Evolutionary conservation across 2,113 vertebrate species (phyloP).

Genomic region (Epinephelus fuscoguttatus): DNA sequence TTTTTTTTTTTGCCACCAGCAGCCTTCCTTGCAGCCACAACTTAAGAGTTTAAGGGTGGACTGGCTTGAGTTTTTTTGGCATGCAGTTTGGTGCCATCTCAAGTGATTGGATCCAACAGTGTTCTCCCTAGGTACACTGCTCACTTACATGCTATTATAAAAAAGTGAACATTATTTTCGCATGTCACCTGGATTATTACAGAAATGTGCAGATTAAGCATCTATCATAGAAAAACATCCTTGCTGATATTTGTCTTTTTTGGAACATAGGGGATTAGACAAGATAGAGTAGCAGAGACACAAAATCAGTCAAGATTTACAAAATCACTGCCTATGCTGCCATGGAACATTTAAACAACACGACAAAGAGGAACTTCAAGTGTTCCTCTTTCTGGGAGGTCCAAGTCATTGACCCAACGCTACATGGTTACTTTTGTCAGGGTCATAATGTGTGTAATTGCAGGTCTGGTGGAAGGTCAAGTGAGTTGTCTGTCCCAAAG

Average conservation of each 20-base stretch:
- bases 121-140: too few relatives aligned
- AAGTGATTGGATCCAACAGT: too few relatives aligned
- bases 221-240: not conserved
- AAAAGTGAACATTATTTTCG: too few relatives aligned
- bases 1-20: too few relatives aligned
- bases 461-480: conserved; percentile 34
- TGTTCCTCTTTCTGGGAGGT: not conserved
- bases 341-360: not conserved
- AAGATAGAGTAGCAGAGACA: not conserved
- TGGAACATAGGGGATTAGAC: not conserved
- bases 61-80: too few relatives aligned
- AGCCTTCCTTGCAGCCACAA: too few relatives aligned
- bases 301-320: not conserved
- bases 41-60: too few relatives aligned
- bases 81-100: too few relatives aligned
- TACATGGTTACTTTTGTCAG: not conserved
- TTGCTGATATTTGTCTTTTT: not conserved
- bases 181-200: too few relatives aligned
- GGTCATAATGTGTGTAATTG: conserved; percentile 31
- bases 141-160: too few relatives aligned
- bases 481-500: conserved; percentile 34
- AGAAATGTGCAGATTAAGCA: not conserved
- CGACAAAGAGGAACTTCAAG: not conserved
- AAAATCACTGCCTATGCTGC: not conserved
- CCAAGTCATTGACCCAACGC: conserved; percentile 14